Base-by-base conservation (phyloP, 1,140 invertebrate species). In the Frieseomelitta varia region DNA sequence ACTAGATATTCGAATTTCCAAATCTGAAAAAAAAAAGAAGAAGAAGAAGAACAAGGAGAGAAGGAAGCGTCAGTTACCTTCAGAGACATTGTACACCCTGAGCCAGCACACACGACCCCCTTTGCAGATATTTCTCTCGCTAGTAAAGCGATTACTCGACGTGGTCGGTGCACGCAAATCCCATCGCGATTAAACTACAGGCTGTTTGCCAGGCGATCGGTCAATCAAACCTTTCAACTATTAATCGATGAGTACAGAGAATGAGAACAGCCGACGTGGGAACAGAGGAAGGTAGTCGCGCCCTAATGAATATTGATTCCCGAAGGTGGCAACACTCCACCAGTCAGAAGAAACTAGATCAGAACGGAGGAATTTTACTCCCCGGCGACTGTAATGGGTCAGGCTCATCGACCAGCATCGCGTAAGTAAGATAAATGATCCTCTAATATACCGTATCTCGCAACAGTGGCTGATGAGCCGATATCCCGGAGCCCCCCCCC, bases 351-450 rank as follows among this genome's bases (percentile, higher is more conserved):
- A 84, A 84, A 84, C 65, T 85, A 84, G 77, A 81, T 79, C 68
- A 47, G 74, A 74, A 67, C 63, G 14, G 79, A 89, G 87, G 71
- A 90, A 88, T 86, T 90, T 89, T 76, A 61, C 82, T 85, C 51
- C 87, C 88, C 34, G 79, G 87, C 84, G 87, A 85, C 78, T 82
- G 85, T 90, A 87, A 89, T 87, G 76, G 85, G 81, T 82, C 81
- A 82, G 88, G 47, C 87, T 87, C 87, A 90, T 90, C 88, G 88
- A 65, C 79, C 86, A 77, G 12, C 51, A 34, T 58, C 85, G 76
- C 78, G 85, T 90, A 90, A 90, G 88, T 90, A 90, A 90, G 88
- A 90, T 90, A 90, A 90, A 90, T 90, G 88, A 90, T 87, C 78
- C 87, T 72, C 82, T 89, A 89, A 90, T 89, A 85, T 88, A 47